These are phyloP conservation scores for Deilephila porcellus DNA, from an alignment of 2,888 invertebrate genomes.

Conservation along the genomic window DNA sequence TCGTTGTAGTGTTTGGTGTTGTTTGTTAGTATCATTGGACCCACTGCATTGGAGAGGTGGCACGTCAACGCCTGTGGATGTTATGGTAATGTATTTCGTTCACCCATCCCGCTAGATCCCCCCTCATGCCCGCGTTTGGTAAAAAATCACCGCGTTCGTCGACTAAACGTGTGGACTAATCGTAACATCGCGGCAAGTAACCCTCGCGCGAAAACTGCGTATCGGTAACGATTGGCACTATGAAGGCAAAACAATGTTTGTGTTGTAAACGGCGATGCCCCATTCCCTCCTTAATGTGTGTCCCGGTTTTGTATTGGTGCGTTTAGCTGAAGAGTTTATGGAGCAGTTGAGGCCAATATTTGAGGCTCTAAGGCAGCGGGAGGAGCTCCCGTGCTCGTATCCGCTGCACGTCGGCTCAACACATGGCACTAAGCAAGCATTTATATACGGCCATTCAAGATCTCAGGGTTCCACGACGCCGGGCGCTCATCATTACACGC, in stretches of 20 bases:
- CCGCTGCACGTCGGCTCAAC: constrained; percentile 93
- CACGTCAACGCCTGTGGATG: constrained; percentile 79
- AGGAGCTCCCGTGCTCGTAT: constrained; percentile 95
- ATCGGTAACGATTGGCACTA: constrained; percentile 82
- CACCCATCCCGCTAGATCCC: constrained; percentile 75
- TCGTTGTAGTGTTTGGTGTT: constrained; percentile 83
- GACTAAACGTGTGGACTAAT: constrained; percentile 76
- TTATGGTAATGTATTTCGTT: constrained; percentile 81
- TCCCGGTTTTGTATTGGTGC: constrained; percentile 80
- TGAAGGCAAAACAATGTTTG: constrained; percentile 66
- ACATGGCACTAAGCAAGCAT: constrained; percentile 85
- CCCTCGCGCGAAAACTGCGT: constrained; percentile 61
- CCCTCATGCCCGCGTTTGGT: constrained; percentile 65
- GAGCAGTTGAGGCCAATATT: constrained; percentile 98
- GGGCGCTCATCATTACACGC: constrained; percentile 86
- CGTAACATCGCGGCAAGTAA: constrained; percentile 62
- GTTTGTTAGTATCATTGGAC: constrained; percentile 79
- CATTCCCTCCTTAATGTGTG: constrained; percentile 71
- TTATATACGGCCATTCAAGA: constrained; percentile 86
- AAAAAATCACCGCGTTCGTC: constrained; percentile 66
- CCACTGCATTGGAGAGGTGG: constrained; percentile 84
- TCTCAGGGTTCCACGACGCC: constrained; percentile 86
- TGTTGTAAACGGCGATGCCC: constrained; percentile 57
- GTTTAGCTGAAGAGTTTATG: constrained; percentile 96
- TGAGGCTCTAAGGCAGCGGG: constrained; percentile 95